Base-by-base conservation (phyloP, 1,140 invertebrate species). In the Penaeus vannamei region DNA sequence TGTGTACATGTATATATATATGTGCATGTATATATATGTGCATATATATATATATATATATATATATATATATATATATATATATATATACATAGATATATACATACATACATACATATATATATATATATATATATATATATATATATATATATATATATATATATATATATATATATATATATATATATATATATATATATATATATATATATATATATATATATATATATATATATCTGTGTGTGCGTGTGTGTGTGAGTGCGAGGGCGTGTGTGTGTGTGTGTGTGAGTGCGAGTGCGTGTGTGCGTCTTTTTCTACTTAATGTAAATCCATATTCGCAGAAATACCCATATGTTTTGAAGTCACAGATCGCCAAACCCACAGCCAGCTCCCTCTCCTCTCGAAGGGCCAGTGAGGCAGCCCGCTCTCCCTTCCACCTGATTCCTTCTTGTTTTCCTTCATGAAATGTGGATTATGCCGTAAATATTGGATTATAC, bases 181-280 rank as follows among this genome's bases (percentile, higher is more conserved):
- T 69, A 14, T 69, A 14, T 69, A 20, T 69, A 14, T 69, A 20
- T 69, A 5, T 69, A 20, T 69, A 20, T 69, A 69, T 20, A 20
- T 72, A 72, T 72, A 14, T 72, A 32, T 72, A 14, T 72, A 32
- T 72, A 14, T 72, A 26, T 66, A 12, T 66, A 66, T 66, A 12
- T 66, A 4, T 66, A 12, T 66, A 26, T 66, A 26, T 42, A n/a
- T n/a, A n/a, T n/a, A n/a, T n/a, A n/a, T n/a, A n/a, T n/a, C n/a
- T n/a, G n/a, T n/a, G n/a, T 64, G n/a, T 64, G 62, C 62, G 62
- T 64, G 62, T 64, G 62, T 64, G 62, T 64, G 62, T 64, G 62
- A 19, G 62, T 64, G 62, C n/a, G 62, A 19, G 62, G 17, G 62
- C n/a, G 62, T 64, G 62, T 64, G 62, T 64, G 62, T 64, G 62